phyloP scores from a whole-genome alignment of 1,140 invertebrate genomes.

The Bombus waltoni region DNA sequence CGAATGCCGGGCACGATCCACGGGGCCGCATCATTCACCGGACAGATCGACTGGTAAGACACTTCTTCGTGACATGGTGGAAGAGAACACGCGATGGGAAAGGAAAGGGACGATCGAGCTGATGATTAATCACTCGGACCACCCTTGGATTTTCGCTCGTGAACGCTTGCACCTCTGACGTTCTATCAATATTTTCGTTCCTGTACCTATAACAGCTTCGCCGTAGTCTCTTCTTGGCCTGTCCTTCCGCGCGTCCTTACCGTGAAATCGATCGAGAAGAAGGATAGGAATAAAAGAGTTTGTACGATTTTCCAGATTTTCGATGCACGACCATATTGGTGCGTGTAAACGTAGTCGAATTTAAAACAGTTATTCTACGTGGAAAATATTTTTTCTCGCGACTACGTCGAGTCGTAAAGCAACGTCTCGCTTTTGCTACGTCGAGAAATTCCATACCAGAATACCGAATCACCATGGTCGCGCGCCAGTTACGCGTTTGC shows the following conservation, averaged over 20 bases:
- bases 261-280: background rate
- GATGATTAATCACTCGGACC: conserved; percentile 50
- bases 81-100: background rate
- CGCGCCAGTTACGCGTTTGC: background rate
- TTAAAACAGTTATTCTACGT: background rate
- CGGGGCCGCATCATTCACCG: conserved; percentile 39
- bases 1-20: conserved; percentile 43
- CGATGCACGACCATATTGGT: background rate
- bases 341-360: conserved; percentile 4
- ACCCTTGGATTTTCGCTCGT: conserved; percentile 37
- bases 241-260: background rate
- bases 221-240: background rate
- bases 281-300: background rate
- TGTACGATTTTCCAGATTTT: background rate
- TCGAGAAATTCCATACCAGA: background rate
- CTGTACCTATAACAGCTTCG: conserved; percentile 18
- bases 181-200: conserved; percentile 44
- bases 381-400: conserved; percentile 2
- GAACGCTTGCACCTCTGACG: conserved; percentile 28
- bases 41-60: conserved; percentile 39
- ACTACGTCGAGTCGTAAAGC: background rate
- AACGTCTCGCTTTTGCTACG: background rate
- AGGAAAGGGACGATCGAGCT: background rate
- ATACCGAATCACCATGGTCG: conserved; percentile 7
- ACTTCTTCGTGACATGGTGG: conserved; percentile 8